Evolutionary conservation across 2,113 vertebrate species (phyloP), one percentile per base, ranked within the genome.

Genomic region (Balaeniceps rex): DNA sequence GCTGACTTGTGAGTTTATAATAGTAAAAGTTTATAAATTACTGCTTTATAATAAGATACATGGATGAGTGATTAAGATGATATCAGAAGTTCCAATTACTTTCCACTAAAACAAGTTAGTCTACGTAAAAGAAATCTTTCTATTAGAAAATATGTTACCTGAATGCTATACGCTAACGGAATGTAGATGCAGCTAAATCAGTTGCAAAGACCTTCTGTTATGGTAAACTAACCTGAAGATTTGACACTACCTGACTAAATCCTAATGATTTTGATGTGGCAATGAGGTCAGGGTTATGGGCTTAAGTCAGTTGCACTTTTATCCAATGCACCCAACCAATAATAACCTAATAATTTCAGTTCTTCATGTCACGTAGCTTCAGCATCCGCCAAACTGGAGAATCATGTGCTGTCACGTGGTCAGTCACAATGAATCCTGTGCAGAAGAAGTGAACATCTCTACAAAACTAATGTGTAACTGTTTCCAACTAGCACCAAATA

Each of bases 11-110:
- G 61, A 40, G 28, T 92, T 96, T 84, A 55, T 81, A 80, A 79
- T 42, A 71, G 51, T 3, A 68, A 70, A 58, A 93, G 83, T 55
- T 57, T 81, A 49, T 88, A 72, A 70, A 78, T 81, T 83, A 46
- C 12, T 86, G 13, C 47, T 92, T 91, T 83, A 57, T 92, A 90
- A 82, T 70, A 74, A 31, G 79, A 65, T 85, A n/a, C 24, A 51
- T 34, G 79, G 74, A 93, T 92, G 68, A 84, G 57, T 82, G 51
- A 75, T 58, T 79, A 75, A 63, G 76, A 87, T 70, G 79, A 61
- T 60, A 61, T 93, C 95, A 92, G 75, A 81, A 72, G 23, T 94
- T 94, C 92, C 79, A 92, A 76, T 96, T 96, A 92, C n/a, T 80
- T 96, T 78, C 38, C n/a, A 63, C 55, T 46, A 63, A 79, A 86